Evolutionary conservation across 2,113 vertebrate species (phyloP), one percentile per base, ranked within the genome.

Genomic region (Chaetorhynchus papuensis): DNA sequence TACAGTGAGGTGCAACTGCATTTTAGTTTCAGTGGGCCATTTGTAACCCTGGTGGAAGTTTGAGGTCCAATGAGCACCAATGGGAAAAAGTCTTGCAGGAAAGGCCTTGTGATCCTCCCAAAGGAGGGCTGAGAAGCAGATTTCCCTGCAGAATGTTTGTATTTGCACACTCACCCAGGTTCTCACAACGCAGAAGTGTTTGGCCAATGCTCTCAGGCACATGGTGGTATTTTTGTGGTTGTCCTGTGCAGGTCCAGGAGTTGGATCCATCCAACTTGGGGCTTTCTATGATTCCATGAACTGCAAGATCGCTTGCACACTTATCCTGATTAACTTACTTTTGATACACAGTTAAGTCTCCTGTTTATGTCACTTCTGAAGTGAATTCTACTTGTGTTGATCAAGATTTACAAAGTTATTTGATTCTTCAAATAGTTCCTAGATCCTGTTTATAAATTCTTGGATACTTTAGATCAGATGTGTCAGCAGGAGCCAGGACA

Each of bases 381-480:
- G 50, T 23, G 33, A 69, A 56, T 47, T 11, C 1, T 66, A 6
- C 13, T 65, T 27, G n/a, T 8, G 11, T 28, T 53, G 76, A 59
- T 30, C 68, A 41, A 66, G 59, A 66, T 63, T 50, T 15, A 35
- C 61, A 37, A 61, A 83, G 72, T 76, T 49, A 61, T 61, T 45
- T 42, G 39, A 70, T 53, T 83, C 68, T 77, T 89, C 83, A 57
- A 53, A 86, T 24, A 54, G 20, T 53, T 90, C 76, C 64, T 47
- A 91, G 77, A 89, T 83, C 60, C 83, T 89, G 68, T 87, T 87
- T 87, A 86, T 30, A 74, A 93, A 89, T 95, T 90, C 68, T 37
- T 83, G 68, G 21, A 52, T 49, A 16, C 64, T 90, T 65, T 5
- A n/a, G 72, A 57, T 49, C 54, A 71, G 71, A 72, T 18, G n/a